These are phyloP conservation scores for Tenthredo distinguenda DNA, from an alignment of 2,888 invertebrate genomes.

Conservation along the genomic window DNA sequence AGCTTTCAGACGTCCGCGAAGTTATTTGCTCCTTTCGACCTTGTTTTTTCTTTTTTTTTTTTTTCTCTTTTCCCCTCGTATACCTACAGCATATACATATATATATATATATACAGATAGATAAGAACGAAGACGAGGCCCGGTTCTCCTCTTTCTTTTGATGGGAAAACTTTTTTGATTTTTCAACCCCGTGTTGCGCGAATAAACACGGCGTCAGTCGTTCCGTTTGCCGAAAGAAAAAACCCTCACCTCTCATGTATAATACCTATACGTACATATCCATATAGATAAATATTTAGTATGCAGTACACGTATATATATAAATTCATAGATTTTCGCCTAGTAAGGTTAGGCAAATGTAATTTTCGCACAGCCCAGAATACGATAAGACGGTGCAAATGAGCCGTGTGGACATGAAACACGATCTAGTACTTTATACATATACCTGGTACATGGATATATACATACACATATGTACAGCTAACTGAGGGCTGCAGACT, in stretches of 20 bases:
- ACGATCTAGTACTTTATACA: not conserved
- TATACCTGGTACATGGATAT: not conserved
- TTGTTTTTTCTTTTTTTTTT: not conserved
- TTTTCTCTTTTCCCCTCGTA: not conserved
- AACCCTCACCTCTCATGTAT: not conserved
- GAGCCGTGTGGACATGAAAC: not conserved
- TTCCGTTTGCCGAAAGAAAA: not conserved
- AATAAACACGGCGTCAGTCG: not conserved
- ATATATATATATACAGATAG: not conserved
- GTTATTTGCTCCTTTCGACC: not conserved
- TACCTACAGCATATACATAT: not conserved
- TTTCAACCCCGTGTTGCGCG: not conserved
- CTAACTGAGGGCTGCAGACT: not conserved
- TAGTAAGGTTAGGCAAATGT: not conserved
- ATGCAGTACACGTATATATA: not conserved
- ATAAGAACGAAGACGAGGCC: not conserved
- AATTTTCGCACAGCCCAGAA: not conserved
- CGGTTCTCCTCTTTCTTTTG: not conserved
- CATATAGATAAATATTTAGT: not conserved
- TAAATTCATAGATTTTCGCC: not conserved
- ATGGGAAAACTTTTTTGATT: conserved; percentile 48
- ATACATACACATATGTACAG: not conserved
- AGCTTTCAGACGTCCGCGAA: not conserved
- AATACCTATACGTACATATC: not conserved
- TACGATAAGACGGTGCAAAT: conserved; percentile 3